Conservation (phyloP, 37 sponge, comb jelly and placozoan species). For the Aphrocallistes beatrix region DNA sequence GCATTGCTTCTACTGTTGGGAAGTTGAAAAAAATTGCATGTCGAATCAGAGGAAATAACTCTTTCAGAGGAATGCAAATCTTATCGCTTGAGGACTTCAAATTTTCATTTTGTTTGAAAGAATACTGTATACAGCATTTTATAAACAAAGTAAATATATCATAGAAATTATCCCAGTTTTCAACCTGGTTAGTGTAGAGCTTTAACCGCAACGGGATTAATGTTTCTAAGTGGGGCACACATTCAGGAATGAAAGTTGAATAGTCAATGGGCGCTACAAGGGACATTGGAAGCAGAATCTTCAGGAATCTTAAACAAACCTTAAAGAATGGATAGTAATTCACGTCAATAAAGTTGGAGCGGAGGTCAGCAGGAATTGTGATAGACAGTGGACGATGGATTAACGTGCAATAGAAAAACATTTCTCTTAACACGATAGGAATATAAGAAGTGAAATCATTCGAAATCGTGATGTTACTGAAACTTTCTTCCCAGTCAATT, state of each 20-base stretch:
- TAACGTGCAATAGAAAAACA: not conserved
- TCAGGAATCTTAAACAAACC: constrained; percentile 7
- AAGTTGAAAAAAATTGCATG: not conserved
- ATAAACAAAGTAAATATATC: not conserved
- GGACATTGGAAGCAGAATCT: not conserved
- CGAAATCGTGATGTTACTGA: not conserved
- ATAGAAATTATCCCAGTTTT: not conserved
- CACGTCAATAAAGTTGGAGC: not conserved
- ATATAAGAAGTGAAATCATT: not conserved
- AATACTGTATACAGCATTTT: constrained; percentile 1
- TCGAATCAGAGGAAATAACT: not conserved
- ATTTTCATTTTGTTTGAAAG: not conserved
- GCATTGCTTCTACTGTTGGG: not conserved
- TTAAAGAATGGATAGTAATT: not conserved
- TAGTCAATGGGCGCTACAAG: not conserved
- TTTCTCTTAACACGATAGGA: not conserved
- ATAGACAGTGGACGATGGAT: not conserved
- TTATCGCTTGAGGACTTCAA: not conserved
- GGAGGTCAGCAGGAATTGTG: not conserved
- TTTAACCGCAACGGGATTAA: not conserved
- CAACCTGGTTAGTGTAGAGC: not conserved
- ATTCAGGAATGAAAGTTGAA: not conserved
- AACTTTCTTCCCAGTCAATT: not conserved
- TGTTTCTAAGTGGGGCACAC: not conserved
- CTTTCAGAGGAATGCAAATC: not conserved